Conservation (phyloP, 2,888 invertebrate genomes). For the Dasysyrphus tricinctus region DNA sequence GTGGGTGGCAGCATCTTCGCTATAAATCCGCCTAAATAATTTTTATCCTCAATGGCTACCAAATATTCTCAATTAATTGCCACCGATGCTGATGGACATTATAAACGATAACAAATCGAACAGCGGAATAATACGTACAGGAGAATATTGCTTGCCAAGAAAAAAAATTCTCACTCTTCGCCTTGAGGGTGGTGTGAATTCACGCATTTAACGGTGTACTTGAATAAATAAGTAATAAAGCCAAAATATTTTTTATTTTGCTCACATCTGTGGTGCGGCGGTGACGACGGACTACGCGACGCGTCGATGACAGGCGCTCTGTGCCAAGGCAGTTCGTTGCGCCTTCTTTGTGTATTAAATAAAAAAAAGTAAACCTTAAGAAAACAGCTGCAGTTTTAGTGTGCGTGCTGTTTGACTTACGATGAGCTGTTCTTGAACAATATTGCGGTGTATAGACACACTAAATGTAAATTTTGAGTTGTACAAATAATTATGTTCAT, state of each 20-base stretch:
- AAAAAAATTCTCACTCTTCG: conserved; percentile 21
- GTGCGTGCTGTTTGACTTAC: conserved; percentile 50
- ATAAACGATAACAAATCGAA: conserved; percentile 59
- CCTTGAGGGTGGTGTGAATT: conserved; percentile 35
- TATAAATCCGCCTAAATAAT: conserved; percentile 49
- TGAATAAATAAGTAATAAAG: conserved; percentile 49
- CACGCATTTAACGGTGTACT: conserved; percentile 54
- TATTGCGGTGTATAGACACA: conserved; percentile 26
- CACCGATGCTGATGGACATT: conserved; percentile 60
- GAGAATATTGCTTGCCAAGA: conserved; percentile 42
- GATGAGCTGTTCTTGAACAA: conserved; percentile 56
- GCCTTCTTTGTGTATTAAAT: conserved; percentile 33
- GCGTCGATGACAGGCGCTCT: conserved; percentile 39
- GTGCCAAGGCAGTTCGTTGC: conserved; percentile 59
- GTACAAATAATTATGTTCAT: conserved; percentile 41
- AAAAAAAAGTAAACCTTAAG: conserved; percentile 27
- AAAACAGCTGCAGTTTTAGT: conserved; percentile 23
- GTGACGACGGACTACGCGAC: conserved; percentile 45
- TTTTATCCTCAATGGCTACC: conserved; percentile 40
- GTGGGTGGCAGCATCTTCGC: conserved; percentile 22
- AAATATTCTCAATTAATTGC: conserved; percentile 66
- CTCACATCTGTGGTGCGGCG: conserved; percentile 35
- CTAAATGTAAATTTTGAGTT: conserved; percentile 62
- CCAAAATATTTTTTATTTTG: conserved; percentile 48
- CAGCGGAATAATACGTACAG: conserved; percentile 38